phyloP scores from a whole-genome alignment of 2,797 vertebrate species.

The Tamandua tetradactyla region DNA sequence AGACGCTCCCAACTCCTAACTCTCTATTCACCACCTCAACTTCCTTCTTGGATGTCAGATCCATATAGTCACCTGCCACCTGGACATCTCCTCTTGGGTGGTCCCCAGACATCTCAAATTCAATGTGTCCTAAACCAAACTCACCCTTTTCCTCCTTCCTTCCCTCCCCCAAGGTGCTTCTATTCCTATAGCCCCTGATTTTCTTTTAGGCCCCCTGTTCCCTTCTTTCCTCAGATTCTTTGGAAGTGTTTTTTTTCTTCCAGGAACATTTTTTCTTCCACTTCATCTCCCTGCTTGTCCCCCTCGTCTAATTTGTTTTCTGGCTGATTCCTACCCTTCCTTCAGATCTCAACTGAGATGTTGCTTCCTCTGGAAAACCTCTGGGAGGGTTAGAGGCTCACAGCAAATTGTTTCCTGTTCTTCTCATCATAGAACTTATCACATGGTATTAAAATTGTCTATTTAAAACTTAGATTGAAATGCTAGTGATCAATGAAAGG shows the following conservation, averaged over 20 bases:
- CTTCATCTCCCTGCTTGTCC: background rate
- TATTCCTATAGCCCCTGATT: background rate
- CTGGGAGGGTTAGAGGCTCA: background rate
- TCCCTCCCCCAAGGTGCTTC: background rate
- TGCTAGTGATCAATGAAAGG: no score
- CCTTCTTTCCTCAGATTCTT: constrained; percentile 4
- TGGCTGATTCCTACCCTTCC: background rate
- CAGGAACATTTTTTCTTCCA: background rate
- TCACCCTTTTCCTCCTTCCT: background rate
- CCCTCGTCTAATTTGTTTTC: background rate
- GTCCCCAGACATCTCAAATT: background rate
- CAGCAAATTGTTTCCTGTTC: background rate
- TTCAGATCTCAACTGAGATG: background rate
- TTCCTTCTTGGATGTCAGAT: background rate
- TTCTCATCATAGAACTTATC: background rate
- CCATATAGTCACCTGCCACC: background rate
- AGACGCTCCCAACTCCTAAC: background rate
- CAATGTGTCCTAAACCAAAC: background rate
- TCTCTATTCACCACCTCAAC: background rate
- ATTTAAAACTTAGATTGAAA: no score
- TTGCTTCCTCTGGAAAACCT: background rate
- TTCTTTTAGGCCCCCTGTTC: background rate
- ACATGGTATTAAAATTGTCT: background rate
- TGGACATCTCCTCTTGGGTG: background rate
- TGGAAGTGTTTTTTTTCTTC: background rate